Conservation (phyloP, 2,113 vertebrate species). For the Hiodon alosoides region DNA sequence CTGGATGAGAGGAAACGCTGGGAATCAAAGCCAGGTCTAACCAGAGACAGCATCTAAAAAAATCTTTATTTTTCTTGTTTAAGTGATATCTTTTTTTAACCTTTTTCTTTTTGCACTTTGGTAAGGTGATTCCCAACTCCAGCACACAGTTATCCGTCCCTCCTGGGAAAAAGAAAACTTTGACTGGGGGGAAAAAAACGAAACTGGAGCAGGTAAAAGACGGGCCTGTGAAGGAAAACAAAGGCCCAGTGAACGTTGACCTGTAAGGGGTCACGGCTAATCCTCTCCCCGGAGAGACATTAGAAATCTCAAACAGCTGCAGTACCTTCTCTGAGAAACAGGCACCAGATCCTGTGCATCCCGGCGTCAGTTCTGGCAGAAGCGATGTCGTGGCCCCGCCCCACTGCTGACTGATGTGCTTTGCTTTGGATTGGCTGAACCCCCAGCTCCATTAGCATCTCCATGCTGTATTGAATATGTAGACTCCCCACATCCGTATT, state of each 20-base stretch:
- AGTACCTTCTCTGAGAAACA: too few species aligned
- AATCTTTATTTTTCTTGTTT: slow-evolving; percentile 5
- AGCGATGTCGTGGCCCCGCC: too few species aligned
- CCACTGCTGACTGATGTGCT: too few species aligned
- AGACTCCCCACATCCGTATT: neutral
- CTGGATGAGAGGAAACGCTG: slow-evolving; percentile 33
- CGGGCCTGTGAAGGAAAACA: neutral
- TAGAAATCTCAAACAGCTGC: too few species aligned
- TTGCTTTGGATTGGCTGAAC: neutral
- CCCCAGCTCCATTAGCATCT: neutral
- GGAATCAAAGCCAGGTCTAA: slow-evolving; percentile 11
- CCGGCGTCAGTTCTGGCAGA: too few species aligned
- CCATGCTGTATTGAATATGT: slow-evolving; percentile 1
- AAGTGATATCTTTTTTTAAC: neutral
- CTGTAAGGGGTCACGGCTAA: too few species aligned
- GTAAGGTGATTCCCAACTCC: slow-evolving; percentile 2
- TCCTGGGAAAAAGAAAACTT: slow-evolving; percentile 1
- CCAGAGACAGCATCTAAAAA: too few species aligned
- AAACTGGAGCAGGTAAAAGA: neutral
- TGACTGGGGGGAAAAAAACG: slow-evolving; percentile 8
- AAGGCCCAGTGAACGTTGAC: neutral
- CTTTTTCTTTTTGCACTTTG: neutral
- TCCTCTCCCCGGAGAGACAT: too few species aligned
- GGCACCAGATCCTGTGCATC: too few species aligned
- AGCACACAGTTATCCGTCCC: neutral